These are phyloP conservation scores for Entelurus aequoreus DNA, from an alignment of 2,113 vertebrate genomes.

Conservation along the genomic window DNA sequence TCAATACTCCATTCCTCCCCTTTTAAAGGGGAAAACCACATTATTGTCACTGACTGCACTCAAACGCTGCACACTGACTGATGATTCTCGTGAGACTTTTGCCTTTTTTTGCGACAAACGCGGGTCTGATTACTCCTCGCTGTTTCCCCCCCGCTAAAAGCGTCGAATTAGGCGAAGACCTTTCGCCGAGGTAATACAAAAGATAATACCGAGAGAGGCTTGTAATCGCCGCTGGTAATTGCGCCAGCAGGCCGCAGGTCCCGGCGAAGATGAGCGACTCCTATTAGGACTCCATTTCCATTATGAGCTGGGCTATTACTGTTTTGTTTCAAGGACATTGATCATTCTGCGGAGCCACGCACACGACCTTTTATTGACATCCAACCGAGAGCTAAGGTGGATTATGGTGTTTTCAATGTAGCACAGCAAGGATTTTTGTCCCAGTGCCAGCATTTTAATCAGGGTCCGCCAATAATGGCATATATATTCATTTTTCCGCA, in stretches of 20 bases:
- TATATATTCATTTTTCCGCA: not conserved
- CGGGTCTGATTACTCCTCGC: too few species aligned
- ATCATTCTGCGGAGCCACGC: constrained; percentile 19
- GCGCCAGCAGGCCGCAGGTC: constrained; percentile 20
- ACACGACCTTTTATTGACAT: constrained; percentile 14
- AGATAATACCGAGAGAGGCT: constrained; percentile 32
- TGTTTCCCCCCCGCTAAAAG: not conserved
- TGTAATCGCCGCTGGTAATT: constrained; percentile 46
- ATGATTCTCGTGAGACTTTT: too few species aligned
- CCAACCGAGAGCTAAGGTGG: constrained; percentile 11
- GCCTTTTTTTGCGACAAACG: too few species aligned
- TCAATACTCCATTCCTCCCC: not conserved
- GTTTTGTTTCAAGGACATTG: constrained; percentile 32
- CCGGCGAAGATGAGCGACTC: constrained; percentile 30
- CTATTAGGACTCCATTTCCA: constrained; percentile 42
- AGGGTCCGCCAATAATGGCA: not conserved
- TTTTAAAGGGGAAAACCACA: constrained; percentile 46
- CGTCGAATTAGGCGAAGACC: constrained; percentile 20
- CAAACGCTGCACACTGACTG: too few species aligned
- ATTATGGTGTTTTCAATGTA: not conserved
- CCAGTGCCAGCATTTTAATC: not conserved
- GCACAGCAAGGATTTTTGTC: not conserved
- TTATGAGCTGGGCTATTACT: constrained; percentile 32
- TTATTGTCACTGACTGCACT: too few species aligned
- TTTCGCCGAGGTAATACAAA: constrained; percentile 28